These are phyloP conservation scores for Microplitis mediator DNA, from an alignment of 1,140 invertebrate species.

Conservation along the genomic window DNA sequence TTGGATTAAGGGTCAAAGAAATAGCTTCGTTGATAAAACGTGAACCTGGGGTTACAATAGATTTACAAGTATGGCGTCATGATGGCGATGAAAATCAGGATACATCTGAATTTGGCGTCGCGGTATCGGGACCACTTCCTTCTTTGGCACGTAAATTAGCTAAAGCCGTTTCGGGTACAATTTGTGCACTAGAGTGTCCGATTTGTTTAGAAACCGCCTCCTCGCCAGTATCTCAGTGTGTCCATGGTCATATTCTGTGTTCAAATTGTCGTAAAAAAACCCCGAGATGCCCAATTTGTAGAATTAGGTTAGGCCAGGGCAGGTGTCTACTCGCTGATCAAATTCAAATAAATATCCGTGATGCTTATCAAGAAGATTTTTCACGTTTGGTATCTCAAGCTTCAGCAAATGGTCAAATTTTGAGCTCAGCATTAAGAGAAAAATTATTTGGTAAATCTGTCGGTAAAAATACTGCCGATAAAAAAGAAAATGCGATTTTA, in stretches of 20 bases:
- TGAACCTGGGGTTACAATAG: slow-evolving; percentile 43
- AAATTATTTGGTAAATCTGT: slow-evolving; percentile 47
- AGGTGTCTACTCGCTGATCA: slow-evolving; percentile 66
- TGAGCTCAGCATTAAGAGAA: slow-evolving; percentile 42
- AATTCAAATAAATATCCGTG: slow-evolving; percentile 54
- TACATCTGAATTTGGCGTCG: slow-evolving; percentile 32
- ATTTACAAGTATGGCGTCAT: slow-evolving; percentile 54
- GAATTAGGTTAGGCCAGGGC: slow-evolving; percentile 62
- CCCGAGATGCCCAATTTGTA: slow-evolving; percentile 68
- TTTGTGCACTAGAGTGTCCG: slow-evolving; percentile 70
- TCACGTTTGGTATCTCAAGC: neutral
- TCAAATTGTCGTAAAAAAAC: slow-evolving; percentile 66
- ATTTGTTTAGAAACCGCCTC: slow-evolving; percentile 66
- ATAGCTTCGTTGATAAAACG: slow-evolving; percentile 64
- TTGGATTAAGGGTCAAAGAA: slow-evolving; percentile 67
- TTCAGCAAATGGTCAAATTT: neutral
- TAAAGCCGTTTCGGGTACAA: slow-evolving; percentile 55
- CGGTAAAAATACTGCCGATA: neutral
- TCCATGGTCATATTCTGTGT: slow-evolving; percentile 71
- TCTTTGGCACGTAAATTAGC: slow-evolving; percentile 53
- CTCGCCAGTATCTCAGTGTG: slow-evolving; percentile 70
- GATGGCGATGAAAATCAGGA: slow-evolving; percentile 54
- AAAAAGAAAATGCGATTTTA: neutral
- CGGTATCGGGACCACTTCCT: slow-evolving; percentile 52
- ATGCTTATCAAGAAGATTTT: slow-evolving; percentile 47